phyloP scores from a whole-genome alignment of 2,113 vertebrate species.

The Microcebus ravelobensis region DNA sequence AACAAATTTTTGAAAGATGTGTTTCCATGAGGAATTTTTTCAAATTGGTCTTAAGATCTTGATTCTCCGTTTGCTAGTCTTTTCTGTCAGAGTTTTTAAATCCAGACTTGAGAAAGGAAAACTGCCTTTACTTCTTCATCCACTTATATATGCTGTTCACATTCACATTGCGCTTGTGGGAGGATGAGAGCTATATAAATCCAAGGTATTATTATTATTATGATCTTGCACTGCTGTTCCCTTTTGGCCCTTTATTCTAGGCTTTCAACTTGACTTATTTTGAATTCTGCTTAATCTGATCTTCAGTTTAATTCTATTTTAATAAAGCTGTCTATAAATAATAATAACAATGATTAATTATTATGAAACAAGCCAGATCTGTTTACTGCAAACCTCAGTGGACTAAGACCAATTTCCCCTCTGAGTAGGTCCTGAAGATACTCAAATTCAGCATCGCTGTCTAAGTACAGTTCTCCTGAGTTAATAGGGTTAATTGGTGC shows the following conservation, averaged over 20 bases:
- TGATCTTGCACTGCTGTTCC: constrained; percentile 50
- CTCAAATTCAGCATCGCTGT: constrained; percentile 2
- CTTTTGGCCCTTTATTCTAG: constrained; percentile 57
- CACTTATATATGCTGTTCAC: constrained; percentile 62
- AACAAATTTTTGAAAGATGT: constrained; percentile 8
- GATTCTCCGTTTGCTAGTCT: constrained; percentile 36
- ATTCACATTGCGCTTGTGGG: constrained; percentile 54
- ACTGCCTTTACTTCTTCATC: constrained; percentile 48
- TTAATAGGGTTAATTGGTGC: constrained; percentile 28
- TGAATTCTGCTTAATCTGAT: constrained; percentile 69
- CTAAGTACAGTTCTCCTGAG: background rate
- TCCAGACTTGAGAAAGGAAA: constrained; percentile 38
- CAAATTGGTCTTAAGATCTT: constrained; percentile 48
- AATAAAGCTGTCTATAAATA: constrained; percentile 59
- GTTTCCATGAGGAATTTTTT: constrained; percentile 34
- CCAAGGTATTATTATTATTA: constrained; percentile 72
- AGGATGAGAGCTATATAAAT: constrained; percentile 71
- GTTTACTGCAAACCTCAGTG: constrained; percentile 17
- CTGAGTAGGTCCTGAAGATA: background rate
- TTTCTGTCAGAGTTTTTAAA: constrained; percentile 63
- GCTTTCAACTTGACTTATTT: constrained; percentile 48
- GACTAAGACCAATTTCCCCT: background rate
- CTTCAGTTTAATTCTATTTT: constrained; percentile 55
- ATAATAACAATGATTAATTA: constrained; percentile 17
- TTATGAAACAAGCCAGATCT: constrained; percentile 20